phyloP scores from a whole-genome alignment of 2,113 vertebrate species.

The Ctenodactylus gundi region DNA sequence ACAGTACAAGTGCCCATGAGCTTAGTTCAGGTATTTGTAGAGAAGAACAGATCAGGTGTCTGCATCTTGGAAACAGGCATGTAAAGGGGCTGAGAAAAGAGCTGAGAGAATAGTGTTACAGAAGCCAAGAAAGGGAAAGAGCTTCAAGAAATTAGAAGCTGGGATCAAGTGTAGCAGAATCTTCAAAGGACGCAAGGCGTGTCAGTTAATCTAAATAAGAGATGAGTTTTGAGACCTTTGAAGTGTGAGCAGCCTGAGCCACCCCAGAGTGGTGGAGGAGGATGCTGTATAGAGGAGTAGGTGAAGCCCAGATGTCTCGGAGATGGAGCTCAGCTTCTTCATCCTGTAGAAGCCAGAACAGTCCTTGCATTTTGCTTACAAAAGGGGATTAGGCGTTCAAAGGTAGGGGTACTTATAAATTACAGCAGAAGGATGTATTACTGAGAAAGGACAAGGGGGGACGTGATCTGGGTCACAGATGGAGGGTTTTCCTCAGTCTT shows the following conservation, averaged over 20 bases:
- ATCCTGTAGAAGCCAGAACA: neutral
- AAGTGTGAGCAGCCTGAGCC: neutral
- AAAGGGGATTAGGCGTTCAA: neutral
- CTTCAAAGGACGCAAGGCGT: neutral
- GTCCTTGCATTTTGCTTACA: slow-evolving; percentile 20
- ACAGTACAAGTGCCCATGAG: slow-evolving; percentile 41
- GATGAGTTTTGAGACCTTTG: neutral
- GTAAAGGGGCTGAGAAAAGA: slow-evolving; percentile 7
- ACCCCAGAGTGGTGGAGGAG: neutral
- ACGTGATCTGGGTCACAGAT: neutral
- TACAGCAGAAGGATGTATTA: neutral
- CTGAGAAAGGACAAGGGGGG: neutral
- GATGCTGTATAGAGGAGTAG: neutral
- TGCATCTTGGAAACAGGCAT: slow-evolving; percentile 26
- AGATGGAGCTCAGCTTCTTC: neutral
- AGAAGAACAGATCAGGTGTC: slow-evolving; percentile 49
- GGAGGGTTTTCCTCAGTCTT: no score
- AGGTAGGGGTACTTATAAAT: neutral
- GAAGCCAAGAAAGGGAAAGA: slow-evolving; percentile 12
- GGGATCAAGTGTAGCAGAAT: neutral
- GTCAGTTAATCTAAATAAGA: neutral
- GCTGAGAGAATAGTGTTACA: neutral
- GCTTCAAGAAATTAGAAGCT: neutral
- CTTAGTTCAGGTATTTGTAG: slow-evolving; percentile 58
- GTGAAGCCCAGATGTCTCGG: neutral